Evolutionary conservation across 2,888 invertebrate genomes (phyloP).

Genomic region (Tetragnatha montana): DNA sequence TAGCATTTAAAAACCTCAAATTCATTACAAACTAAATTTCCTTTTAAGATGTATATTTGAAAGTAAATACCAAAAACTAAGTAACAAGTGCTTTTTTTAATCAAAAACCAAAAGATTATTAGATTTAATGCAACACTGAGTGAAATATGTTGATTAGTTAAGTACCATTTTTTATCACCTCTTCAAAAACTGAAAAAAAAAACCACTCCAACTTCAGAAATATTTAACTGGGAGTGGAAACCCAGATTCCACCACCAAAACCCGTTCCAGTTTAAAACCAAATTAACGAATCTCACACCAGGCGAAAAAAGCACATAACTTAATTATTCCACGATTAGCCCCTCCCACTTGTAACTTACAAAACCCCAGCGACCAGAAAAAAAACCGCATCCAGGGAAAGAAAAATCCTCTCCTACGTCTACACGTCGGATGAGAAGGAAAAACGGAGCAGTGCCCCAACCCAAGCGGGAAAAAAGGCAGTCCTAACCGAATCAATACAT

Average conservation of each 20-base stretch:
- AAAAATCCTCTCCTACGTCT: background rate
- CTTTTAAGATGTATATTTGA: too few species aligned
- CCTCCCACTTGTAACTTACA: background rate
- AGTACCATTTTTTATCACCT: background rate
- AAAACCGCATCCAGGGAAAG: background rate
- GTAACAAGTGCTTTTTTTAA: too few species aligned
- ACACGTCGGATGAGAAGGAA: background rate
- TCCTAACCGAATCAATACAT: constrained; percentile 60
- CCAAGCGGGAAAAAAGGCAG: constrained; percentile 42
- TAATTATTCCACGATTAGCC: constrained; percentile 1
- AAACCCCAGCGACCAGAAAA: background rate
- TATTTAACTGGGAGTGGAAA: background rate
- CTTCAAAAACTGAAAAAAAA: background rate
- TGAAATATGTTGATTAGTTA: too few species aligned
- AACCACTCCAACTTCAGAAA: constrained; percentile 13
- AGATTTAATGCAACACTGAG: too few species aligned
- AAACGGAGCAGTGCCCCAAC: constrained; percentile 29
- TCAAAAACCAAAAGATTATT: too few species aligned
- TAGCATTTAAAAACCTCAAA: too few species aligned
- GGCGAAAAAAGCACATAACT: background rate
- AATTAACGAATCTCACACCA: background rate
- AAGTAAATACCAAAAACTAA: too few species aligned
- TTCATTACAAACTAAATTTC: too few species aligned
- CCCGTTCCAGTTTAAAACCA: background rate
- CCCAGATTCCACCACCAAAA: background rate